Percentiles rank a stretch among this genome's conserved stretches.
These are phyloP conservation scores for Gryllus bimaculatus DNA, from an alignment of 1,140 invertebrate species.

Conservation along the genomic window DNA sequence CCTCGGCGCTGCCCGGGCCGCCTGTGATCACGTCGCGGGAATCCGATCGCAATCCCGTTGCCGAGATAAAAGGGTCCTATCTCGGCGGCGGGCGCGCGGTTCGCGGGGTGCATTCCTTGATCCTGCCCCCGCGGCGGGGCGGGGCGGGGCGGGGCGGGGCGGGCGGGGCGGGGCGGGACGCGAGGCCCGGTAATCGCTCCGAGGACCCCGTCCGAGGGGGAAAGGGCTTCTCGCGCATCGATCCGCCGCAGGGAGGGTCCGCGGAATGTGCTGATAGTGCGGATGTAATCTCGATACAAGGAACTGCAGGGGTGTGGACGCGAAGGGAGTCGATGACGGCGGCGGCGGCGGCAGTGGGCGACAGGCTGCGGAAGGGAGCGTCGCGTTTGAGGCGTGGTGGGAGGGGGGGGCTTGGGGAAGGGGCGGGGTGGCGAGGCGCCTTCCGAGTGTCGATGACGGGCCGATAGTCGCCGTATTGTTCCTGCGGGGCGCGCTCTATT, in stretches of 20 bases:
- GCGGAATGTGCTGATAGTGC: background rate
- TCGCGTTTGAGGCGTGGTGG: background rate
- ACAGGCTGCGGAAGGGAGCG: background rate
- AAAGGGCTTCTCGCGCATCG: background rate
- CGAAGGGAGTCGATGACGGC: background rate
- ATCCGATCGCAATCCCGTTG: no score
- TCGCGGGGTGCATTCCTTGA: background rate
- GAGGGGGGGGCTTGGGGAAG: background rate
- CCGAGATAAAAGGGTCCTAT: no score
- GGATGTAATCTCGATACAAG: background rate
- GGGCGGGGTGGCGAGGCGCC: no score
- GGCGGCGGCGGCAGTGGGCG: background rate
- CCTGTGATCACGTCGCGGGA: no score
- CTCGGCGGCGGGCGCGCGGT: background rate
- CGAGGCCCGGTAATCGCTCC: background rate
- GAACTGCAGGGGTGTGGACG: background rate
- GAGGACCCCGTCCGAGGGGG: background rate
- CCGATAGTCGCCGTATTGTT: background rate
- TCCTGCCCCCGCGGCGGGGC: background rate
- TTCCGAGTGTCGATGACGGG: background rate
- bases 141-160: no score
- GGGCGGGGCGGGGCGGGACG: no score
- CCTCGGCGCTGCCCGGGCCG: no score
- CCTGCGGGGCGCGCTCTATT: background rate
- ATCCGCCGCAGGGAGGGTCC: background rate